These are phyloP conservation scores for Oxystoma pomonae DNA, from an alignment of 2,888 invertebrate genomes.

Conservation along the genomic window DNA sequence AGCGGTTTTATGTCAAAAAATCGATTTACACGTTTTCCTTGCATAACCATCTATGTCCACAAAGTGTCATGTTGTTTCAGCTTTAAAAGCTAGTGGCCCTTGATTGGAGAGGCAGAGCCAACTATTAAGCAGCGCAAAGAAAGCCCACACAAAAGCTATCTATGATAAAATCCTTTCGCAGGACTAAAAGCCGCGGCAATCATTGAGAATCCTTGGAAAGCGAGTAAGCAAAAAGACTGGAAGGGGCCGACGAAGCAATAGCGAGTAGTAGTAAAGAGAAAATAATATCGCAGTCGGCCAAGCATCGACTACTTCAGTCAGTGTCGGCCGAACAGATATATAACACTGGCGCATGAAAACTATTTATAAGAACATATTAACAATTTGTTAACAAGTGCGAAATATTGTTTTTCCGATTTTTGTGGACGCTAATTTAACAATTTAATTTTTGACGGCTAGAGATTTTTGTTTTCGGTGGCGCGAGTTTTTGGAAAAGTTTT, in stretches of 20 bases:
- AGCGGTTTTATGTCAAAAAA: too few relatives aligned
- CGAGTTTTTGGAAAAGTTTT: not conserved
- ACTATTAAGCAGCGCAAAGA: not conserved
- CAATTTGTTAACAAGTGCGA: constrained; percentile 8
- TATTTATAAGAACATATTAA: constrained; percentile 10
- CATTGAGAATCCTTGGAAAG: not conserved
- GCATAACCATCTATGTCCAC: too few relatives aligned
- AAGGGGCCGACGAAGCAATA: not conserved
- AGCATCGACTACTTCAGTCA: not conserved
- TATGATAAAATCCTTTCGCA: not conserved
- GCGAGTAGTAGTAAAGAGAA: not conserved
- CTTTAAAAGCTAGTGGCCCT: too few relatives aligned
- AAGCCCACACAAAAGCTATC: not conserved
- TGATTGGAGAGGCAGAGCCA: not conserved
- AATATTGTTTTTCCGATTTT: constrained; percentile 11
- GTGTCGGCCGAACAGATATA: not conserved
- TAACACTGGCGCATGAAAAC: constrained; percentile 2
- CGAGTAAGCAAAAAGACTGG: not conserved
- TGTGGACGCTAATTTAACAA: not conserved
- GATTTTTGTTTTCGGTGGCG: not conserved
- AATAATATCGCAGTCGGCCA: not conserved
- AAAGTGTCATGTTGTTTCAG: too few relatives aligned
- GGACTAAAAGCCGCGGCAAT: not conserved
- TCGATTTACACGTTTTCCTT: too few relatives aligned
- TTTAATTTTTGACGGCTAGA: not conserved